These are phyloP conservation scores for Schrankia costaestrigalis DNA, from an alignment of 2,888 invertebrate genomes.

Conservation along the genomic window DNA sequence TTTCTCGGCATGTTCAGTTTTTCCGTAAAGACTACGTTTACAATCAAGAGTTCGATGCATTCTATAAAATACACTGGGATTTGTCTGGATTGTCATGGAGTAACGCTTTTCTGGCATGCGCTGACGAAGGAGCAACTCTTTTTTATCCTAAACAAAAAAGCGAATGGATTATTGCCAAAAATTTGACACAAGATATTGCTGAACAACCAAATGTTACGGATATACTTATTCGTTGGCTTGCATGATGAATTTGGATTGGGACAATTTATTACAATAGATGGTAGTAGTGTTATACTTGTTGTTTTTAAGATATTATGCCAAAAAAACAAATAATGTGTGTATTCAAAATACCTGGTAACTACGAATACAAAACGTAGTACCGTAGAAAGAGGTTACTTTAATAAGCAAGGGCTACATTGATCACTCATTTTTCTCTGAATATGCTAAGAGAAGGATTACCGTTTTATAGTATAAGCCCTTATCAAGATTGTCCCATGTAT, in stretches of 20 bases:
- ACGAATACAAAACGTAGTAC: too few relatives aligned
- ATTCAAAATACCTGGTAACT: too few relatives aligned
- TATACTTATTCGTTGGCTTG: slow-evolving; percentile 42
- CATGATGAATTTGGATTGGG: slow-evolving; percentile 42
- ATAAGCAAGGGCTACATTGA: too few relatives aligned
- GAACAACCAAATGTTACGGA: slow-evolving; percentile 28
- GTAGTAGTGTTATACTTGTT: slow-evolving; percentile 34
- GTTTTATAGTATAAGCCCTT: too few relatives aligned
- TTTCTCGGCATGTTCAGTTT: slow-evolving; percentile 32
- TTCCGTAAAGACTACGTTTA: slow-evolving; percentile 48
- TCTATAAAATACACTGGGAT: slow-evolving; percentile 46
- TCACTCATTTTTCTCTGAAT: too few relatives aligned
- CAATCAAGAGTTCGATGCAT: slow-evolving; percentile 39
- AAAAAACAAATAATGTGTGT: too few relatives aligned
- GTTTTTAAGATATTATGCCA: too few relatives aligned
- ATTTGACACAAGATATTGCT: slow-evolving; percentile 18
- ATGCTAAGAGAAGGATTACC: too few relatives aligned
- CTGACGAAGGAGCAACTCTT: slow-evolving; percentile 42
- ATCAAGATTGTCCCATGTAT: too few relatives aligned
- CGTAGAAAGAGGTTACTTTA: too few relatives aligned
- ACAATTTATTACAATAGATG: slow-evolving; percentile 47
- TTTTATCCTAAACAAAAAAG: slow-evolving; percentile 39
- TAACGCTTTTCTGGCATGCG: slow-evolving; percentile 38
- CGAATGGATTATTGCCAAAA: slow-evolving; percentile 41
- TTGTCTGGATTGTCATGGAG: slow-evolving; percentile 28